Base-by-base conservation (phyloP, 2,113 vertebrate genomes). In the Anarhynchus alexandrinus region DNA sequence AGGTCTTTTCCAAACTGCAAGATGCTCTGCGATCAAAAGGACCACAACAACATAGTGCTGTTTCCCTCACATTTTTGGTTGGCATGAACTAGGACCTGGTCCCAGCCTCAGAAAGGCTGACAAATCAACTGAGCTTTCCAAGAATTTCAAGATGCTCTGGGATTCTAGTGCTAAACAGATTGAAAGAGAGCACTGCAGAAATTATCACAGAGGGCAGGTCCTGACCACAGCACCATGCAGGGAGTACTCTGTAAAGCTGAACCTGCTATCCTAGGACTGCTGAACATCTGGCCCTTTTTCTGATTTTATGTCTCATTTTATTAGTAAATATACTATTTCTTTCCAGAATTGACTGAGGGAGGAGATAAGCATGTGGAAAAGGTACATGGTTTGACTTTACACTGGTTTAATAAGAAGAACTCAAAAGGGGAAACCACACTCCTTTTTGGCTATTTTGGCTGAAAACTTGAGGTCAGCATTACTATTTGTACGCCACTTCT, bases 401-500 rank as follows among this genome's bases (percentile, higher is more conserved):
- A 4, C 5, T 38, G 10, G 3, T 67, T 87, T 82, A 15, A 3
- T 3, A 3, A 51, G 47, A 20, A 38, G 21, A 73, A 23, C 20
- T 27, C 3, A 12, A 66, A 34, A 6, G 18, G 36, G 20, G 43
- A 49, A 61, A 49, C 7, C 21, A 19, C 0, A 1, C 14, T 57
- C 15, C 52, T 2, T 1, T 32, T 69, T 15, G 17, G 38, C 17
- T 74, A 4, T 59, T 87, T 58, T 54, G 76, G 19, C 43, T 88
- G 79, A 51, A 93, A 94, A 67, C 20, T 17, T 34, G 38, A 21
- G 32, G 12, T 55, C 40, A n/a, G 51, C 4, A 4, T 30, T 34
- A 11, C 9, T 16, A 1, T 2, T 2, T 6, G 42, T 66, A 29
- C 2, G 7, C 18, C 8, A 3, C 22, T 69, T 80, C 38, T 69